These are phyloP conservation scores for Sciurus niger DNA, from an alignment of 2,113 vertebrate genomes.

Conservation along the genomic window DNA sequence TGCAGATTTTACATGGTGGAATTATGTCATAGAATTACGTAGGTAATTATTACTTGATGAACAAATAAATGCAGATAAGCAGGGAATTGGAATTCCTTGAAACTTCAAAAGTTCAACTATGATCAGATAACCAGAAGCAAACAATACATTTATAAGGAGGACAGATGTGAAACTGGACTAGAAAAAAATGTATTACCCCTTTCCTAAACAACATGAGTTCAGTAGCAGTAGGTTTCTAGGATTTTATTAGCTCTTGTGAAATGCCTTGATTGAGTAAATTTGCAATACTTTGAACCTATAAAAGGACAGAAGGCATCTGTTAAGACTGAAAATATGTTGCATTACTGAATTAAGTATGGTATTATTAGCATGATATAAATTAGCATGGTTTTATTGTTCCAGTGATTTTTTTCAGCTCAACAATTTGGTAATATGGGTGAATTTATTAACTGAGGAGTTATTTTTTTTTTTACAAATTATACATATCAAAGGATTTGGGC, in stretches of 20 bases:
- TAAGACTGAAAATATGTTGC: slow-evolving; percentile 1
- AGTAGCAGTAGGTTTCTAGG: neutral
- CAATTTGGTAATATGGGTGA: neutral
- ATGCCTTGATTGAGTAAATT: neutral
- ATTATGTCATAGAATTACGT: neutral
- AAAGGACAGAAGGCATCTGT: neutral
- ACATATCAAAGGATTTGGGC: neutral
- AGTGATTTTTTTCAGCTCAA: neutral
- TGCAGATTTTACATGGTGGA: neutral
- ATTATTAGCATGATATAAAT: neutral
- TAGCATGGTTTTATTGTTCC: neutral
- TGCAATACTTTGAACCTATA: neutral
- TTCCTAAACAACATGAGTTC: neutral
- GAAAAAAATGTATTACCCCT: neutral
- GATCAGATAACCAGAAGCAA: neutral
- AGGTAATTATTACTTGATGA: slow-evolving; percentile 1
- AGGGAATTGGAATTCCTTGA: neutral
- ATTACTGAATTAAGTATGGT: neutral
- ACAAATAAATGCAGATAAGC: slow-evolving; percentile 12
- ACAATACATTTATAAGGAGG: neutral
- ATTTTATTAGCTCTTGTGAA: slow-evolving; percentile 23
- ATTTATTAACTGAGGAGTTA: neutral
- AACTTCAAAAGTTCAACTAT: neutral
- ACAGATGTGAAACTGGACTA: neutral
- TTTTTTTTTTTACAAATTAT: neutral